Evolutionary conservation across 2,113 vertebrate species (phyloP).

Genomic region (Megatriorchis doriae): DNA sequence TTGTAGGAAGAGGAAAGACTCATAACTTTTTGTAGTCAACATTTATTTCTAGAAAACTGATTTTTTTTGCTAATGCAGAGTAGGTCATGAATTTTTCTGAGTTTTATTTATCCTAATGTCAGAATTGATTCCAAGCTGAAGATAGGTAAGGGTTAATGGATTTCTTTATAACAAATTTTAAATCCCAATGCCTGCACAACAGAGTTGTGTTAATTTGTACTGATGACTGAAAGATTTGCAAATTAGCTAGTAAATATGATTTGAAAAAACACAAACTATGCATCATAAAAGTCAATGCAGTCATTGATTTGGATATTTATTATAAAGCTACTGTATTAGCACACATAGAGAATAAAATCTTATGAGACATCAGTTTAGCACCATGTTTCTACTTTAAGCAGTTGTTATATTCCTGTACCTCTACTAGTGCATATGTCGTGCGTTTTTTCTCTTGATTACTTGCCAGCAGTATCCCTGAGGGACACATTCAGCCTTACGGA

Average conservation of each 20-base stretch:
- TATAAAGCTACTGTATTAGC: not conserved
- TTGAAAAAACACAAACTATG: not conserved
- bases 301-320: not conserved
- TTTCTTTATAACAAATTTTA: not conserved
- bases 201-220: not conserved
- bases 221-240: not conserved
- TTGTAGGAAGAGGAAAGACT: not conserved
- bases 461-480: not conserved
- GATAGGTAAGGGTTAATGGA: not conserved
- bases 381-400: not conserved
- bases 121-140: not conserved
- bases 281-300: not conserved
- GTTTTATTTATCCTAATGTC: not conserved
- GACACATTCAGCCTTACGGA: not conserved
- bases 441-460: not conserved
- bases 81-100: not conserved
- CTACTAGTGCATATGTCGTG: not conserved
- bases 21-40: not conserved
- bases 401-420: not conserved
- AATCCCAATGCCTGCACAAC: not conserved
- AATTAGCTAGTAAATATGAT: not conserved
- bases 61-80: not conserved
- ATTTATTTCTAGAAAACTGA: not conserved
- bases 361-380: not conserved
- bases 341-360: not conserved